A percentile compares a stretch with the other conserved stretches of the same genome.
Evolutionary conservation across 2,113 vertebrate species (phyloP).

Genomic region (Hylia prasina): DNA sequence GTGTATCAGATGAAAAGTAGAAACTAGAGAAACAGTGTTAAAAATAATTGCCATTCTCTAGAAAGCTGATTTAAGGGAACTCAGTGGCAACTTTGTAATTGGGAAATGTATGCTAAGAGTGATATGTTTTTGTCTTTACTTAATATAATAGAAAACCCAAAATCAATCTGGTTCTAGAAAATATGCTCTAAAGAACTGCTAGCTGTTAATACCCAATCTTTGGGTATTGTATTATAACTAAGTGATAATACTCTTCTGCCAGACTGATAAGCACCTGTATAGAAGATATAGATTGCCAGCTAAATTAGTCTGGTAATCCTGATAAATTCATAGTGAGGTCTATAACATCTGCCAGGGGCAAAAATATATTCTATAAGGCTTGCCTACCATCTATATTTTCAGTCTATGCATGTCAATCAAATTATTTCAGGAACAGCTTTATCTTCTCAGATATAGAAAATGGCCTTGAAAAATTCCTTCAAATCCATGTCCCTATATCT

Average conservation of each 20-base stretch:
- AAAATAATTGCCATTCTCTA: neutral
- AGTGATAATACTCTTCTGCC: constrained; percentile 22
- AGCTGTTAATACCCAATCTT: constrained; percentile 13
- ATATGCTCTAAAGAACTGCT: neutral
- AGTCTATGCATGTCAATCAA: constrained; percentile 31
- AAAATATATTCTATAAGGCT: neutral
- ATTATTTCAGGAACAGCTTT: constrained; percentile 46
- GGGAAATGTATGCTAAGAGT: neutral
- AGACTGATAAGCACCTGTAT: constrained; percentile 53
- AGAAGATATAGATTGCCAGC: constrained; percentile 1
- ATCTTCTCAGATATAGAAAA: constrained; percentile 13
- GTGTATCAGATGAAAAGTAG: neutral
- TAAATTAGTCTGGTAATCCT: constrained; percentile 49
- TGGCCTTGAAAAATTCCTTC: constrained; percentile 39
- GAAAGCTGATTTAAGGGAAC: neutral
- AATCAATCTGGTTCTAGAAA: neutral
- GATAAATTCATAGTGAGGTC: constrained; percentile 9
- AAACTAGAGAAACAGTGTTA: neutral
- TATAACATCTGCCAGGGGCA: constrained; percentile 9
- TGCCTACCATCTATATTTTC: constrained; percentile 51
- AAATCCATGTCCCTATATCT: neutral
- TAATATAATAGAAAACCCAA: neutral
- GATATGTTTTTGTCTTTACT: neutral
- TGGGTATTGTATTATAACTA: neutral
- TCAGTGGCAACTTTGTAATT: neutral